Evolutionary conservation across 2,888 invertebrate species (phyloP), one percentile per base, ranked within the genome.

Genomic region (Timema cristinae): DNA sequence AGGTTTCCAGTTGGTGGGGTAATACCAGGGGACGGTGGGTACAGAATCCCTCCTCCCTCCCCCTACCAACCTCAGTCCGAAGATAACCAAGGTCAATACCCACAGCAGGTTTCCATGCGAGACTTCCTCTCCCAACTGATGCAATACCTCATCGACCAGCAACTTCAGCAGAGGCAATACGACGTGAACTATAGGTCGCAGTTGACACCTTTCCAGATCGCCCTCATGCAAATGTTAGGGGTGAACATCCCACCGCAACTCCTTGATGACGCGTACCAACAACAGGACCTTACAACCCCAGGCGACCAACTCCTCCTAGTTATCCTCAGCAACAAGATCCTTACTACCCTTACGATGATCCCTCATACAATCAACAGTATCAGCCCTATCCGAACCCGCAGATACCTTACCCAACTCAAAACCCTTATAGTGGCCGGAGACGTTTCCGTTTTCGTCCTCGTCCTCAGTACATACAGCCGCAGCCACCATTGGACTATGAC

Each of bases 231-330:
- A 51, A 74, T 71, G 6, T 69, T 74, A 15, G 74, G 73, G 13
- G 66, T 68, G 10, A 61, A 74, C 9, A 70, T 73, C n/a, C 73
- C 74, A 16, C 73, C 74, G 16, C 72, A 73, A 9, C 56, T 74
- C 6, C 13, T 72, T 11, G 70, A 73, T 11, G 70, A 74, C 51
- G 63, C 59, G 2, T 72, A 70, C 67, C 63, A 66, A 6, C 72
- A 51, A 6, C 68, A 68, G 50, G 49, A n/a, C 9, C 69, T 1
- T 61, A 59, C 15, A 16, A 32, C n/a, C 69, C 69, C 50, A 47
- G 56, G 7, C 51, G 70, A 51, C 68, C 61, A 49, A 50, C 50
- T n/a, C 69, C 49, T 11, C 7, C 13, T 63, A 48, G 59, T 6
- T 52, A 59, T 13, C 68, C 73, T 16, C 71, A 68, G 32, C 61